A percentile compares a stretch with the other conserved stretches of the same genome.
Conservation (phyloP, 2,888 invertebrate genomes). For the Maniola hyperantus region DNA sequence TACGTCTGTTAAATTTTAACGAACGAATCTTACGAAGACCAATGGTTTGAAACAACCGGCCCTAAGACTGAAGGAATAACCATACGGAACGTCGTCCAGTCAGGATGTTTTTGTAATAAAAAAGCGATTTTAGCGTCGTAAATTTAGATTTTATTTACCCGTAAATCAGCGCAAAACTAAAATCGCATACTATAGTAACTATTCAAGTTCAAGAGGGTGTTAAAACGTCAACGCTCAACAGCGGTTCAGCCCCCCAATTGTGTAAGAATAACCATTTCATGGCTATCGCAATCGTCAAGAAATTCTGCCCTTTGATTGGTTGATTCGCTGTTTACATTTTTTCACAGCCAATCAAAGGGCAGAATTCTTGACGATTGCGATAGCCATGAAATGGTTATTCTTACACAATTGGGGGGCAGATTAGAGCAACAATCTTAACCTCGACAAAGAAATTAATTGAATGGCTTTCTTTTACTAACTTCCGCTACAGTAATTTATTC, state of each 20-base stretch:
- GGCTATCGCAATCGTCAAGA: no score
- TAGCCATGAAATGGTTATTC: no score
- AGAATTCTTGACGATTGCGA: no score
- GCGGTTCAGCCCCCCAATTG: not conserved
- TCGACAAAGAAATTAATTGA: not conserved
- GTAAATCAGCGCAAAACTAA: conserved; percentile 9
- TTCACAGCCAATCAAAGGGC: no score
- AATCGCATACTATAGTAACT: not conserved
- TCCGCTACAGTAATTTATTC: not conserved
- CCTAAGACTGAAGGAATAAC: not conserved
- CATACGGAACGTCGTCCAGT: not conserved
- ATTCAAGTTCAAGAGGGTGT: not conserved
- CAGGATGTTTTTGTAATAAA: conserved; percentile 8
- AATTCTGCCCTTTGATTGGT: no score
- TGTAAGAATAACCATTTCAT: no score
- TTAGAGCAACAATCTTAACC: no score
- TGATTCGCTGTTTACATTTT: no score
- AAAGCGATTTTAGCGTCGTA: not conserved
- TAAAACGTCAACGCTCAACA: not conserved
- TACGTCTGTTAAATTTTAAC: no score
- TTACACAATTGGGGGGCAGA: no score
- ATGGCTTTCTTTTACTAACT: not conserved
- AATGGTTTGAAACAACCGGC: no score
- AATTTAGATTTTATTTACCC: conserved; percentile 5
- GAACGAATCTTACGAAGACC: no score